A percentile compares a stretch with the other conserved stretches of the same genome.
These are phyloP conservation scores for Coenonympha glycerion DNA, from an alignment of 2,888 invertebrate species.

Conservation along the genomic window DNA sequence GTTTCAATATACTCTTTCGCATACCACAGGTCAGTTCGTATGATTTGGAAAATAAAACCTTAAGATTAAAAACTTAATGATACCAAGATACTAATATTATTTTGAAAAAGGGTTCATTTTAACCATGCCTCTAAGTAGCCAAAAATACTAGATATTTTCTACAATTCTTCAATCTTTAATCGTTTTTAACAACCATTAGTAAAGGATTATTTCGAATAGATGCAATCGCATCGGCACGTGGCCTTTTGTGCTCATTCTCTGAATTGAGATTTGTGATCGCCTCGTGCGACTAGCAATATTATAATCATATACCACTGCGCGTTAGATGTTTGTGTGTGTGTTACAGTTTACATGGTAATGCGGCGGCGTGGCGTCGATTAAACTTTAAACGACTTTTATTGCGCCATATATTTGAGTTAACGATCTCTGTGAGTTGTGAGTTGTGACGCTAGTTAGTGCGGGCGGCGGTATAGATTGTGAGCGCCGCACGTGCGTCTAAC, in stretches of 20 bases:
- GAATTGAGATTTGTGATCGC: not conserved
- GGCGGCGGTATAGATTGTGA: slow-evolving; percentile 31
- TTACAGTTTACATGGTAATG: not conserved
- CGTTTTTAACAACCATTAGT: not conserved
- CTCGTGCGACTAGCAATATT: not conserved
- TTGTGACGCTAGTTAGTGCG: too few relatives aligned
- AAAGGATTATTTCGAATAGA: not conserved
- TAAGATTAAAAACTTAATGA: too few relatives aligned
- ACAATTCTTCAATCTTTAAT: not conserved
- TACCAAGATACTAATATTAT: too few relatives aligned
- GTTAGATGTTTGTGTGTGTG: not conserved
- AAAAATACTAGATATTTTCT: not conserved
- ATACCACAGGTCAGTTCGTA: too few relatives aligned
- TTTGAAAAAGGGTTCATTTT: too few relatives aligned
- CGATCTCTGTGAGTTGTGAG: not conserved
- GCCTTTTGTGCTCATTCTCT: too few relatives aligned
- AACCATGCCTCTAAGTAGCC: too few relatives aligned
- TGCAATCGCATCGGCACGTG: not conserved
- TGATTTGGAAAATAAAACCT: too few relatives aligned
- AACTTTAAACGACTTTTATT: slow-evolving; percentile 20
- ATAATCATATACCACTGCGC: not conserved
- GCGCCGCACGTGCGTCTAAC: too few relatives aligned
- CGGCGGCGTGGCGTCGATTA: slow-evolving; percentile 10
- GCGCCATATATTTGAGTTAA: slow-evolving; percentile 7
- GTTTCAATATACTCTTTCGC: too few relatives aligned